Base-by-base conservation (phyloP, 2,797 vertebrate genomes). In the Lates japonicus region DNA sequence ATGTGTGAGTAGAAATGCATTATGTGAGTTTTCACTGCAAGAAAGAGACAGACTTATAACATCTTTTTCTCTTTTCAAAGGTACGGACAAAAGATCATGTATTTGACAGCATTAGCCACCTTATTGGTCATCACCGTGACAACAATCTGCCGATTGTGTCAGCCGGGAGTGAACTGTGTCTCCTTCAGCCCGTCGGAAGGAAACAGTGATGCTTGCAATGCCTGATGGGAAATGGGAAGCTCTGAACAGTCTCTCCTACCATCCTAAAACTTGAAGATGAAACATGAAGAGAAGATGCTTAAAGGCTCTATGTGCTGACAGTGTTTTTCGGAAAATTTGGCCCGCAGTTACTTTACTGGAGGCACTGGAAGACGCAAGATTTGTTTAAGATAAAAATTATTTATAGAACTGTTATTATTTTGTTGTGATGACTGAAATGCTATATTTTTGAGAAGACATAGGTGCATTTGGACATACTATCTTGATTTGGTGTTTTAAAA, bases 61-160 rank as follows among this genome's bases (percentile, higher is more conserved):
- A 33, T n/a, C 7, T 79, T 7, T 83, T 60, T 79, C 31, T 90
- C 76, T 88, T 80, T 80, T 66, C 22, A 58, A 95, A 99, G 98
- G 96, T 99, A 91, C 97, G 98, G 90, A 99, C 98, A 51, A 99
- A 98, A 95, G 98, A 99, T 93, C 98, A 97, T 87, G 90, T 98
- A 87, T 99, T 99, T 86, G 97, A 99, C 92, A 99, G 97, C 95
- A 99, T 99, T 91, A 97, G 96, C 89, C 98, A 99, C 88, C 97
- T 99, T 79, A 98, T 99, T 94, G 97, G 96, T 88, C 97, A 99
- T 93, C 98, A 99, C 79, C 96, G 98, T 76, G 95, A 98, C 92
- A 98, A 98, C 95, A 97, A 95, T 90, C 96, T 99, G 93, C 98
- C 98, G 20, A 99, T 99, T 69, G 94, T 99, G 80, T 99, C 98